Conservation (phyloP, 2,113 vertebrate genomes). For the Thunnus thynnus region DNA sequence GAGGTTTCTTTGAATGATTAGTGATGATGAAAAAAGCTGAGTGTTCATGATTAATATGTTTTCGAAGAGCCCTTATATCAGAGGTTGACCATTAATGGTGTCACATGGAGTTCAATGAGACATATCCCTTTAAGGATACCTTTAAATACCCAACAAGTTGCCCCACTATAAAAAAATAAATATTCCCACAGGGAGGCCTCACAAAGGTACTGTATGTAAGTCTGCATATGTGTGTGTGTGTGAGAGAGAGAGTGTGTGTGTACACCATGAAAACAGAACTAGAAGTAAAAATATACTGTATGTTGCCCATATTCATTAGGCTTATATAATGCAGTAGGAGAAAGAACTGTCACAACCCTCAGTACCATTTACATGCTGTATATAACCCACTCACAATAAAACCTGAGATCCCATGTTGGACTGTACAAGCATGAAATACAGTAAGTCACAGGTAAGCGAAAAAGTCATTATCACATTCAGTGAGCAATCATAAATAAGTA, state of each 20-base stretch:
- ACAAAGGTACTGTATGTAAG: not conserved
- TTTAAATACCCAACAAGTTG: conserved; percentile 1
- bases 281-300: not conserved
- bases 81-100: conserved; percentile 1
- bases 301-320: not conserved
- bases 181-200: conserved; percentile 3
- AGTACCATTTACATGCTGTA: conserved; percentile 19
- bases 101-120: conserved; percentile 5
- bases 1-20: not conserved
- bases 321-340: conserved; percentile 8
- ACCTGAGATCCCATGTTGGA: conserved; percentile 7
- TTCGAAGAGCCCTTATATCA: conserved; percentile 5
- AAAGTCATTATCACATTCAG: conserved; percentile 39
- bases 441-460: conserved; percentile 3
- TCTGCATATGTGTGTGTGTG: not conserved
- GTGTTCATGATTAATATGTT: not conserved
- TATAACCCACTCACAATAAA: conserved; percentile 5
- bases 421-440: conserved; percentile 12
- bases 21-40: not conserved
- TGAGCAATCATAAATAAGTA: conserved; percentile 36
- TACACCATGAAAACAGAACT: not conserved
- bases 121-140: not conserved
- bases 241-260: too few relatives aligned
- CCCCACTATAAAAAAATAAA: not conserved
- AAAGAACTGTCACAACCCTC: conserved; percentile 4